A percentile compares a stretch with the other conserved stretches of the same genome.
phyloP scores from a whole-genome alignment of 2,888 invertebrate species.

The Clusia tigrina region DNA sequence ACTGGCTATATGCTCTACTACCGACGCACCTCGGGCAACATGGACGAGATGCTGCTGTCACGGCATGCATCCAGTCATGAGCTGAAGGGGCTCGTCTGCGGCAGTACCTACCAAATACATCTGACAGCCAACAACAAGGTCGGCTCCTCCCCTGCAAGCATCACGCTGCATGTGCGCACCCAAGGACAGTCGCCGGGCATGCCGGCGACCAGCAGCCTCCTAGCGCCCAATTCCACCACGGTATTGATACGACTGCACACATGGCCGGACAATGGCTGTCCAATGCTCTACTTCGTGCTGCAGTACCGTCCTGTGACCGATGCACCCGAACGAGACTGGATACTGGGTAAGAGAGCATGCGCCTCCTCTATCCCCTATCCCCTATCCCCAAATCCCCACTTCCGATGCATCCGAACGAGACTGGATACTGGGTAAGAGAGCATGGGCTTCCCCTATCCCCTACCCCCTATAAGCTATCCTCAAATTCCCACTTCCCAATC shows the following conservation, averaged over 20 bases:
- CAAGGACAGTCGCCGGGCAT: conserved; percentile 78
- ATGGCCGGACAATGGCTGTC: conserved; percentile 80
- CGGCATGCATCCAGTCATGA: conserved; percentile 74
- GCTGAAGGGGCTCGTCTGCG: conserved; percentile 74
- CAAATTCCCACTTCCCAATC: no score
- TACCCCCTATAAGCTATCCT: no score
- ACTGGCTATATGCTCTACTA: conserved; percentile 75
- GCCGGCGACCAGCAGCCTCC: conserved; percentile 70
- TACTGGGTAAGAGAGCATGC: conserved; percentile 66
- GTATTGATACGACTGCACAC: conserved; percentile 72
- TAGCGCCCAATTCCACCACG: conserved; percentile 76
- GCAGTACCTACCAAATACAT: conserved; percentile 77
- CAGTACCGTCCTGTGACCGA: conserved; percentile 70
- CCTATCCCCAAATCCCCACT: no score
- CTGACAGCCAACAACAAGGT: conserved; percentile 77
- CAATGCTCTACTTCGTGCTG: conserved; percentile 74
- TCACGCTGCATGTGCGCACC: conserved; percentile 73
- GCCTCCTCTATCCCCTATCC: no score
- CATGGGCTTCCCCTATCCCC: neutral
- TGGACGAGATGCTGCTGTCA: conserved; percentile 72
- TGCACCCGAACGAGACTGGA: conserved; percentile 73
- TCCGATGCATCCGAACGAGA: conserved; percentile 69
- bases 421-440: conserved; percentile 71
- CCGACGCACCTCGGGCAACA: conserved; percentile 71
- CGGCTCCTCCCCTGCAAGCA: conserved; percentile 74